Base-by-base conservation (phyloP, 2,888 invertebrate genomes). In the Scaptomyza parva region DNA sequence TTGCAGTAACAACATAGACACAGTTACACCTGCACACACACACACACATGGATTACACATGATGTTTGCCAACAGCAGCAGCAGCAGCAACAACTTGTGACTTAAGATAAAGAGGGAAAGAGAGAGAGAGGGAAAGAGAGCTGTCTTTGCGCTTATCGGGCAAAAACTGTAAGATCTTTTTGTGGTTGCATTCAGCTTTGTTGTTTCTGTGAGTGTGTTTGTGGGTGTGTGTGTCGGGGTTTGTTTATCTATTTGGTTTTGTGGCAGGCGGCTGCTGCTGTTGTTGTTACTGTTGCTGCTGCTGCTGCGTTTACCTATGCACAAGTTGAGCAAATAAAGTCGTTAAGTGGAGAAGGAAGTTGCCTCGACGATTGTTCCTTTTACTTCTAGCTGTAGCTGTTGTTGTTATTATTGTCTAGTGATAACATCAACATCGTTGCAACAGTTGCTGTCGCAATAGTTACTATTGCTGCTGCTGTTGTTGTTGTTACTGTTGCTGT, bases 321-420 rank as follows among this genome's bases (percentile, higher is more conserved):
- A 76, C 76, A 86, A 83, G 70, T 86, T 83, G 69, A 61, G 70
- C 86, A 82, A 82, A 82, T 88, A 82, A 55, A 88, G 80, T 66
- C 77, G 84, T 86, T 86, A 76, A 76, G 83, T 66, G 68, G 47
- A 66, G 65, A 28, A 35, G 64, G 60, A 67, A 53, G 62, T 66
- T 68, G 78, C 57, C 65, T 52, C 28, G 60, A 51, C 28, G 33
- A 43, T 58, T 51, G 50, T 44, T 86, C 57, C 45, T 51, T 45
- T 58, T n/a, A n/a, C 82, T 35, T 35, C 26, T 28, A 1, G 39
- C 8, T 39, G 45, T 28, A 1, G 39, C 8, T 39, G 39, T 39
- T 40, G 12, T 20, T 40, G 40, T 40, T 40, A 7, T 18, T 57
- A 79, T 64, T 78, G 70, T 69, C 37, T 68, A 65, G 53, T 68